Conservation (phyloP, 1,140 invertebrate species). For the Samia ricini region DNA sequence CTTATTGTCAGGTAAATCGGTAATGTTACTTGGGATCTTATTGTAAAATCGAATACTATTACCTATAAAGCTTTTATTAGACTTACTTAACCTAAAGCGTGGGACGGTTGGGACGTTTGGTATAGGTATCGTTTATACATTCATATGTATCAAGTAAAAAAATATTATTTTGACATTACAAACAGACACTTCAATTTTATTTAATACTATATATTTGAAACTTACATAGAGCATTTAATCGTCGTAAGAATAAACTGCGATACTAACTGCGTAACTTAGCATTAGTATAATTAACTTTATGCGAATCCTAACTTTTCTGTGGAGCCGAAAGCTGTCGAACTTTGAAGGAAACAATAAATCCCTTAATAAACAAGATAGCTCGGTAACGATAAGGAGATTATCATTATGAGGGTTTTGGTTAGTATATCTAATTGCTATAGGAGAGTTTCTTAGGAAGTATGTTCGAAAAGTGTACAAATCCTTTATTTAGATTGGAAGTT, state of each 20-base stretch:
- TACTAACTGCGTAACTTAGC: neutral
- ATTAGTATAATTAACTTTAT: neutral
- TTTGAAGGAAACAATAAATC: neutral
- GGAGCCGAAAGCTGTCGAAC: neutral
- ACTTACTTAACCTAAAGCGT: too few relatives aligned
- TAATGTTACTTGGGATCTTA: too few relatives aligned
- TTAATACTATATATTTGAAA: too few relatives aligned
- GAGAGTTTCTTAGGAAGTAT: neutral
- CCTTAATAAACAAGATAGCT: neutral
- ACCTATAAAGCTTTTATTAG: too few relatives aligned
- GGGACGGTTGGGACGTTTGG: too few relatives aligned
- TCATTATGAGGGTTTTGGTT: neutral
- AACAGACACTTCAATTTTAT: too few relatives aligned
- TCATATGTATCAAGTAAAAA: too few relatives aligned
- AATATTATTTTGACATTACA: too few relatives aligned
- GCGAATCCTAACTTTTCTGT: neutral
- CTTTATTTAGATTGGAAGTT: neutral
- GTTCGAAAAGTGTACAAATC: neutral
- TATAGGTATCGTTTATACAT: too few relatives aligned
- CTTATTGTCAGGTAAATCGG: too few relatives aligned
- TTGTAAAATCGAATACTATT: too few relatives aligned
- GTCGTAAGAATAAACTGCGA: neutral
- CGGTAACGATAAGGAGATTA: neutral
- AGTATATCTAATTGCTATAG: neutral
- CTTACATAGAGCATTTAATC: neutral